Percentiles rank a stretch among this genome's conserved stretches.
phyloP scores from a whole-genome alignment of 1,140 invertebrate genomes.

The Drosophila biarmipes region DNA sequence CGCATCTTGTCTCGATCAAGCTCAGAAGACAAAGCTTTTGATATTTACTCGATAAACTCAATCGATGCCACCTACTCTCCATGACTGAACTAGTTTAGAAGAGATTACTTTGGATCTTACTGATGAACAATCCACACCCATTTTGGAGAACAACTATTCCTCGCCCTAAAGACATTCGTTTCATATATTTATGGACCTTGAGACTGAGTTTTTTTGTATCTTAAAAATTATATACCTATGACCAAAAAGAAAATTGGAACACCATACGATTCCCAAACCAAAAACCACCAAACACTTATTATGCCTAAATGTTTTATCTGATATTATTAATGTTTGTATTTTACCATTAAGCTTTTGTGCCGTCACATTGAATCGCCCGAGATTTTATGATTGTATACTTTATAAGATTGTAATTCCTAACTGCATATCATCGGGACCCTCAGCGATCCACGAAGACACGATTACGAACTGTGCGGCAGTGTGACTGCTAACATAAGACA shows the following conservation, averaged over 20 bases:
- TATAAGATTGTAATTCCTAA: constrained; percentile 30
- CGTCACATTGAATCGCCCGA: constrained; percentile 32
- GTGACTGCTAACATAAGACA: constrained; percentile 69
- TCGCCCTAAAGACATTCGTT: constrained; percentile 43
- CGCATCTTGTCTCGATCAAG: constrained; percentile 23
- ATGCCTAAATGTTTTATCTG: constrained; percentile 56
- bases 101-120: constrained; percentile 26
- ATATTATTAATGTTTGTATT: constrained; percentile 33
- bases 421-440: constrained; percentile 11
- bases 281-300: constrained; percentile 59
- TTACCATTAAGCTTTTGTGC: constrained; percentile 28
- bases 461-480: constrained; percentile 55
- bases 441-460: constrained; percentile 42
- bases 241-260: constrained; percentile 35
- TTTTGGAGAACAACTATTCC: constrained; percentile 30
- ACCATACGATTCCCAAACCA: constrained; percentile 66
- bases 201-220: constrained; percentile 69
- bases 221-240: constrained; percentile 45
- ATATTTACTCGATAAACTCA: constrained; percentile 10
- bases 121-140: constrained; percentile 8
- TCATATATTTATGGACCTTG: constrained; percentile 52
- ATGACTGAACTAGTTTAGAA: constrained; percentile 55
- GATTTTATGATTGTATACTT: constrained; percentile 23
- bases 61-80: constrained; percentile 41
- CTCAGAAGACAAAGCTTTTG: constrained; percentile 15